Evolutionary conservation across 2,888 invertebrate species (phyloP), one percentile per base, ranked within the genome.

Genomic region (Trachelus iudaicus): DNA sequence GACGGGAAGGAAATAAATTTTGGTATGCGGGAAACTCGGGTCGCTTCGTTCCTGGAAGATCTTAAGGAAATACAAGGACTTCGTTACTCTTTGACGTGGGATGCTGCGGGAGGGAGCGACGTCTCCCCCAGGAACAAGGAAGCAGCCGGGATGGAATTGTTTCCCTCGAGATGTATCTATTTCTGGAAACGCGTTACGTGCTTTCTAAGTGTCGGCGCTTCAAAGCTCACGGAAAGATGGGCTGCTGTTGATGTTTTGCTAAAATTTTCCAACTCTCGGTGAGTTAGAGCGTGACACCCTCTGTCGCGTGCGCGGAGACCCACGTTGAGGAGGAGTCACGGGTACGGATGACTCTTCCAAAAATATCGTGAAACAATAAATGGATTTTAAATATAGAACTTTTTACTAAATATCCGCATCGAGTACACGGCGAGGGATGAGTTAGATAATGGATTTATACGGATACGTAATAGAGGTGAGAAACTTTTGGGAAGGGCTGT

Each of bases 231-330:
- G 81, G 71, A 76, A 81, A 86, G 85, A 82, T 79, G 81, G 40
- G 35, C 33, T 4, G 34, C 79, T 85, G 86, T 85, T 85, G 86
- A 85, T 85, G 82, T 85, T 86, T 84, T 83, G 73, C 73, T 35
- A n/a, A 73, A 69, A 69, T 69, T 69, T 69, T 69, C 69, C 4
- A 30, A 84, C 79, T 80, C 73, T 56, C 69, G 73, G 79, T 75
- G 77, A 79, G 30, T 79, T 34, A 75, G 11, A 33, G 34, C 33
- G 77, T 75, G 74, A 75, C 79, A 80, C 73, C 77, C 77, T 40
- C 73, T 80, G 75, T 69, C 69, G 69, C 69, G 69, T 33, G 69
- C 69, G 69, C 69, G 31, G 69, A 6, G 30, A 6, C 30, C 69
- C n/a, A 30, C 30, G 69, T 69, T 69, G 30, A 33, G 15, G 15